Evolutionary conservation across 2,888 invertebrate species (phyloP), one percentile per base, ranked within the genome.

Genomic region (Agriopis marginaria): DNA sequence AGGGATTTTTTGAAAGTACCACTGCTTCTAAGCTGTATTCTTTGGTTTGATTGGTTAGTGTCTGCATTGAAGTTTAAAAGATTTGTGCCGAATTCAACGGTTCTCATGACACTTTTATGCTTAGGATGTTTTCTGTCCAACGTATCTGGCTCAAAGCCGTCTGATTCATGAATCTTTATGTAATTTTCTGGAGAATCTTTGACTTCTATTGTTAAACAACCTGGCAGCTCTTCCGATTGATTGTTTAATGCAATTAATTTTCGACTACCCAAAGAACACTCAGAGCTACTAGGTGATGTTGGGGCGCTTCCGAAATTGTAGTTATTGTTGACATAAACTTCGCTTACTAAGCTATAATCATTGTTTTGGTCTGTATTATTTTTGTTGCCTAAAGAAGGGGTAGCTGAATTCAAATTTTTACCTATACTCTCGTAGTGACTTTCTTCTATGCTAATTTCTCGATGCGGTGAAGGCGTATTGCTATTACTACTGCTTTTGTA

Each of bases 121-220:
- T 93, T 94, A 2, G 82, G 95, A 54, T 97, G 96, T 82, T 97
- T 97, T 40, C 98, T 94, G 81, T 98, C 98, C 66, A 98, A 92
- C 0, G 98, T 98, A 76, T 98, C 98, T 0, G 98, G 97, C 86
- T 98, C 98, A 79, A 97, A 98, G 65, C 96, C 96, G 79, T 97
- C 97, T 2, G 97, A 97, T 81, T 98, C 98, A 67, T 97, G 95
- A 60, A 97, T 96, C 80, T 95, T 95, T 8, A 96, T 95, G 75
- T 97, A 97, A 81, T 97, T 97, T 78, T 97, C 96, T 0, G 97
- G 96, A 23, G 97, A 96, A 85, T 97, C 97, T 83, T 97, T 97
- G 0, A 98, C 97, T 91, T 97, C 97, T 71, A 98, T 98, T 44
- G 97, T 97, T 82, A 98, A 93, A 79, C 97, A 97, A 8, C 97